These are phyloP conservation scores for Platycnemis pennipes DNA, from an alignment of 2,888 invertebrate genomes.

Conservation along the genomic window DNA sequence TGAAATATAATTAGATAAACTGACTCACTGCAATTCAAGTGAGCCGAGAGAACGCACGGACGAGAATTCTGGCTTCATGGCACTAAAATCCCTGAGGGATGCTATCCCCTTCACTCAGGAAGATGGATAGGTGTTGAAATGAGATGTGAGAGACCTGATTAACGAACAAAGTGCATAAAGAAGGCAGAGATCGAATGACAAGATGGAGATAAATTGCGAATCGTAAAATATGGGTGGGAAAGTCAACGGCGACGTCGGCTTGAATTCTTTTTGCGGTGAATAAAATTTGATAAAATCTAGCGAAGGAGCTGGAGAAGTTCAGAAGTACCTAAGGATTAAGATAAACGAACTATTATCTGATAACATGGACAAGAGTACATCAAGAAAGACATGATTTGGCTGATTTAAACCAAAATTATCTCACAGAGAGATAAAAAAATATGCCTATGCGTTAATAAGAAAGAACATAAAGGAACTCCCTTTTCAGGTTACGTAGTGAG, in stretches of 20 bases:
- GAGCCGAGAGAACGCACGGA: too few relatives aligned
- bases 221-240: neutral
- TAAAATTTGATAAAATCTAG: neutral
- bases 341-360: neutral
- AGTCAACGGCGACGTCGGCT: neutral
- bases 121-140: too few relatives aligned
- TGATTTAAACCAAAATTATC: neutral
- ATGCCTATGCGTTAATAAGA: neutral
- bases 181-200: neutral
- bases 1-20: too few relatives aligned
- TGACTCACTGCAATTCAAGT: too few relatives aligned
- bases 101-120: too few relatives aligned
- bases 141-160: neutral
- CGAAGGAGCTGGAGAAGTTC: neutral
- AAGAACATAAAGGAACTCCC: too few relatives aligned
- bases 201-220: neutral
- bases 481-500: too few relatives aligned
- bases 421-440: neutral
- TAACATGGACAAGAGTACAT: neutral
- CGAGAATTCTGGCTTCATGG: too few relatives aligned
- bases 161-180: neutral
- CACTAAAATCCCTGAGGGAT: too few relatives aligned
- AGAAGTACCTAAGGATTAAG: neutral
- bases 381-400: neutral
- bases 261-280: neutral